A percentile compares a stretch with the other conserved stretches of the same genome.
phyloP scores from a whole-genome alignment of 2,113 vertebrate genomes.

The Clarias batrachus region DNA sequence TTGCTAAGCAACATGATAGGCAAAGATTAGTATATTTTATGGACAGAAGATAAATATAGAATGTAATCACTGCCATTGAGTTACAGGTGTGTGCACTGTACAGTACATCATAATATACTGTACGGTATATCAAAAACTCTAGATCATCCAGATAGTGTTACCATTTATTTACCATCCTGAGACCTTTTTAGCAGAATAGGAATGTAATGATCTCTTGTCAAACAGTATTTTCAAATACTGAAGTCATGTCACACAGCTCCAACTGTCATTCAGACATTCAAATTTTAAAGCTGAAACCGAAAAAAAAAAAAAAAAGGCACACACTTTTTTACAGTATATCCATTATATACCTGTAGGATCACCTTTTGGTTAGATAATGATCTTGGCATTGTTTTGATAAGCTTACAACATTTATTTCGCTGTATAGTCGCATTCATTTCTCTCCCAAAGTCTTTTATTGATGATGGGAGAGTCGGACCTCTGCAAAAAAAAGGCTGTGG shows the following conservation, averaged over 20 bases:
- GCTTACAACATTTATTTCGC: no score
- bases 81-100: not conserved
- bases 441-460: no score
- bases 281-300: not conserved
- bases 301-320: no score
- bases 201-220: not conserved
- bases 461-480: no score
- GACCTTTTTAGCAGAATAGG: slow-evolving; percentile 1
- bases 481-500: no score
- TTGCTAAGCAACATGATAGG: not conserved
- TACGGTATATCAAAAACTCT: not conserved
- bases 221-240: not conserved
- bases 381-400: no score
- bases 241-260: not conserved
- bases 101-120: not conserved
- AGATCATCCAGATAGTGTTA: slow-evolving; percentile 4
- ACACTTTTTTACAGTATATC: no score
- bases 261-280: not conserved
- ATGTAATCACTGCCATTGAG: not conserved
- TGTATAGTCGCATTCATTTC: no score
- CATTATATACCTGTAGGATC: no score
- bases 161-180: slow-evolving; percentile 22
- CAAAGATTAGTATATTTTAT: not conserved
- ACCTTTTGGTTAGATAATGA: no score
- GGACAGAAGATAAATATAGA: not conserved